Evolutionary conservation across 1,140 invertebrate species (phyloP), one percentile per base, ranked within the genome.

Genomic region (Laupala kohalensis): DNA sequence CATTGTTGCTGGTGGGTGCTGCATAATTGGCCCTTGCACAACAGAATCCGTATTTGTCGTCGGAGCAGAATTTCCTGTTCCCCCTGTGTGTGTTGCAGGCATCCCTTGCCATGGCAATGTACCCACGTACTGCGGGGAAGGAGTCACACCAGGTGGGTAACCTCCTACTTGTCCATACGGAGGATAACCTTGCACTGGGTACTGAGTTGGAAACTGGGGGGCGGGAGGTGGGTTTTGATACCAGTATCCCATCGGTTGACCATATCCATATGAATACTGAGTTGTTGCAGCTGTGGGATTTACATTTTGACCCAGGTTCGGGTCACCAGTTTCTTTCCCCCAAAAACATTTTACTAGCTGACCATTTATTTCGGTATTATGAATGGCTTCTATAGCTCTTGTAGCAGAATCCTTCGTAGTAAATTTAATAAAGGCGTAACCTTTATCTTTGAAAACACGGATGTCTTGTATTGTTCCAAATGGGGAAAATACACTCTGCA

Each of bases 351-450:
- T 98, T 13, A 99, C 95, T 73, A 90, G 88, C 79, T 97, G 92
- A 23, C 97, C 97, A 79, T 92, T 94, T 72, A 99, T 92, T 82
- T 98, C 96, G 71, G 92, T 95, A 77, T 97, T 97, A 83, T 99
- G 95, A 78, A 96, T 93, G 67, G 91, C 90, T 80, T 97, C 94
- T 77, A 99, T 99, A 73, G 97, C 97, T 80, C 95, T 91, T 66
- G 96, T 95, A 6, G 98, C 98, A 3, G 93, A 89, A 83, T 98
- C 96, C 83, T 99, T 99, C 74, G 92, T 95, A 30, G 92, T 91
- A 83, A 98, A 99, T 81, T 96, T 97, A 69, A 99, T 94, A 83
- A 99, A 99, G 76, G 97, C 96, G 83, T 98, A 99, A 73, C 97
- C 97, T 83, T 99, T 99, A 78, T 98, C 95, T 83, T 98, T 98